phyloP scores from a whole-genome alignment of 2,113 vertebrate genomes.

The Pituophis catenifer region DNA sequence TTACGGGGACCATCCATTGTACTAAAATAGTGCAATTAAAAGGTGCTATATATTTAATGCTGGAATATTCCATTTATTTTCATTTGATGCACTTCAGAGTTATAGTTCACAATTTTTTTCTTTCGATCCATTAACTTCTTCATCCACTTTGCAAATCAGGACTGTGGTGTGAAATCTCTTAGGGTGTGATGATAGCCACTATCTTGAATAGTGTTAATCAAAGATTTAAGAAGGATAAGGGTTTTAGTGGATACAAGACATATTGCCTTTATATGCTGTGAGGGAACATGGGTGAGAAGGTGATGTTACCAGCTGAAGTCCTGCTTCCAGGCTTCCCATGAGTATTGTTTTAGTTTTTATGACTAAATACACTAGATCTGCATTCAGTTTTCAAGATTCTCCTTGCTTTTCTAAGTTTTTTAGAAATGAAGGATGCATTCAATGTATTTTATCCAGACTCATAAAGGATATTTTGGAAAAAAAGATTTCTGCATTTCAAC shows the following conservation, averaged over 20 bases:
- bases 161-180: neutral
- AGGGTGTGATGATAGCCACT: neutral
- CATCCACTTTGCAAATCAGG: neutral
- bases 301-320: neutral
- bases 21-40: neutral
- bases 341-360: neutral
- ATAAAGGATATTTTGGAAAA: neutral
- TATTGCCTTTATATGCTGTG: neutral
- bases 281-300: neutral
- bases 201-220: neutral
- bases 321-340: neutral
- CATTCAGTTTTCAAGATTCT: neutral
- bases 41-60: neutral
- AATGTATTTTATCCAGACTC: too few species aligned
- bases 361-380: neutral
- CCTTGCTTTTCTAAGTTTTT: neutral
- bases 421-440: neutral
- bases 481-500: neutral
- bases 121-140: neutral
- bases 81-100: neutral
- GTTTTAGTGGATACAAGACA: neutral
- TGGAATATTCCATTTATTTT: neutral
- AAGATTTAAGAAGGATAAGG: neutral
- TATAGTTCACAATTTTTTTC: neutral
- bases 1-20: neutral